Base-by-base conservation (phyloP, 1,140 invertebrate species). In the Micrasema longulum region DNA sequence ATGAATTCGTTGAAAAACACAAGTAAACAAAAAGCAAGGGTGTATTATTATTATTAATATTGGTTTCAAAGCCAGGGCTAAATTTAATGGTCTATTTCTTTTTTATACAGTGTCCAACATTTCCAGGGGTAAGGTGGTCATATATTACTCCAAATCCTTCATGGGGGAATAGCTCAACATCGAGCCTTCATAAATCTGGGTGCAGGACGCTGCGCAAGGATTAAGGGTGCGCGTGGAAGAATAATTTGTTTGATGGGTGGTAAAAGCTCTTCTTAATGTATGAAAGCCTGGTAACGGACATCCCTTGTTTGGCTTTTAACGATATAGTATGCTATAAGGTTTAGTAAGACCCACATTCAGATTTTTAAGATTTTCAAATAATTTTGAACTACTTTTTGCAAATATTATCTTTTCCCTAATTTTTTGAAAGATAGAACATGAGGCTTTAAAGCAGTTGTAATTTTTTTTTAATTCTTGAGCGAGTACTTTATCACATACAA, bases 131-230 rank as follows among this genome's bases (percentile, higher is more conserved):
- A 26, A 60, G 55, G 16, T 11, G 26, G 38, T 53, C 52, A 38
- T 69, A 69, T 38, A 69, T 69, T 60, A 69, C 67, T 57, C 65
- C 53, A 60, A 69, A 69, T 69, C 67, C 67, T 62, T 45, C 53
- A 60, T 22, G 67, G 67, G 35, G 67, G 67, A 60, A 60, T 69
- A 53, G 50, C 55, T 48, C 43, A 41, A 41, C 14, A 62, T 62
- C 67, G 11, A 43, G 43, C 53, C 36, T 53, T 62, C 67, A 69
- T 69, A 69, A 69, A 69, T 69, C 50, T 69, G 20, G 67, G 38
- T 57, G 53, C 67, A 64, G 64, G 26, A 18, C 63, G 66, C 10
- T 69, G 36, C 53, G 55, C 38, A 1, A 14, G 31, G 48, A 18
- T 69, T 69, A 69, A 20, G 67, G 50, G 55, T 16, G 45, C 53